Evolutionary conservation across 2,888 invertebrate genomes (phyloP), one percentile per base, ranked within the genome.

Genomic region (Chrysotoxum bicinctum): DNA sequence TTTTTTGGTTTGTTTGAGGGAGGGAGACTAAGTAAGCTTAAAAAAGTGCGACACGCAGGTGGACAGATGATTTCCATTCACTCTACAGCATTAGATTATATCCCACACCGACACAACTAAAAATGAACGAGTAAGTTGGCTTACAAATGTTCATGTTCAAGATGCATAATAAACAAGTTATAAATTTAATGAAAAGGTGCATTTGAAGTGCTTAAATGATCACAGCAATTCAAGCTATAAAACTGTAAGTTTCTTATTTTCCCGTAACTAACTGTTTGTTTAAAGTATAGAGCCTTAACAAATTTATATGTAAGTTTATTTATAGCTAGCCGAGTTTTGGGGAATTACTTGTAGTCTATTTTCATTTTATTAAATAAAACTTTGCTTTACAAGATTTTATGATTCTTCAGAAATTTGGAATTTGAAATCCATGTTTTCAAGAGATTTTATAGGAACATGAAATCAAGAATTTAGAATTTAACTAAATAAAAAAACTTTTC

Each of bases 41-140:
- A 37, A 37, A 35, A 45, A 78, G 45, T 79, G 48, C 79, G 26
- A 43, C 50, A 68, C 60, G 54, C 78, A 69, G 69, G 72, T 62
- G 83, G 64, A 84, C 79, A 70, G 58, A 64, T 84, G 79, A 56
- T 48, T 68, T 78, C 54, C 48, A 78, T 69, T 79, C 48, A 72
- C 72, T 72, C 43, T 26, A 7, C 14, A 12, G 26, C 19, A 21
- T 45, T 32, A 32, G 30, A 64, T 30, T 45, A 12, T 19, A 19
- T 30, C 45, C 26, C 30, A 40, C 40, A 64, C 58, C 58, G 9
- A 37, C 58, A 58, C 21, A 37, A 56, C 16, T 14, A 3, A 7
- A 35, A 35, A 48, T 21, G 19, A 7, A 19, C 16, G 19, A 48
- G 10, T 48, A 48, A 23, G 14, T 23, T 9, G 62, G 6, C 10